phyloP scores from a whole-genome alignment of 2,113 vertebrate genomes.

The Aramus guarauna region DNA sequence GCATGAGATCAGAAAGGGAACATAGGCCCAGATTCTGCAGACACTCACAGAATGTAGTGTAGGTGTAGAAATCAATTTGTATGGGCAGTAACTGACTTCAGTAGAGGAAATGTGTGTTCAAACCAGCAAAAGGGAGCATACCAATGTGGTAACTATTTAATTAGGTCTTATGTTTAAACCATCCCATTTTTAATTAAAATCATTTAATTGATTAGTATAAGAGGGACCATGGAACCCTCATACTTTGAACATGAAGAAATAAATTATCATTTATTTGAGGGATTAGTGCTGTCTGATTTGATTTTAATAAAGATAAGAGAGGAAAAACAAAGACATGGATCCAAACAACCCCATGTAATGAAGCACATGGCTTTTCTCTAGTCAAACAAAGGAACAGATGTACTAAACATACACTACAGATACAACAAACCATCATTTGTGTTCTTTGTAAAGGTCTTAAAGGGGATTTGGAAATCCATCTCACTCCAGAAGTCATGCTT shows the following conservation, averaged over 20 bases:
- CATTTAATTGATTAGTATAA: slow-evolving; percentile 65
- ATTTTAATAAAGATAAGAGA: slow-evolving; percentile 76
- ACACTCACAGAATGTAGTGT: slow-evolving; percentile 5
- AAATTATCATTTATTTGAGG: slow-evolving; percentile 68
- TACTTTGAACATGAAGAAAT: slow-evolving; percentile 67
- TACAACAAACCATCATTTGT: slow-evolving; percentile 44
- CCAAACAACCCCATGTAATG: slow-evolving; percentile 38
- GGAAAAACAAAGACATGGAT: slow-evolving; percentile 63
- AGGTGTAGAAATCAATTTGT: slow-evolving; percentile 49
- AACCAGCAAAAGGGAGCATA: background rate
- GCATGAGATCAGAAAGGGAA: slow-evolving; percentile 36
- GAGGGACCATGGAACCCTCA: slow-evolving; percentile 48
- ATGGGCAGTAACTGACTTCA: slow-evolving; percentile 1
- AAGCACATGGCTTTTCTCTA: slow-evolving; percentile 21
- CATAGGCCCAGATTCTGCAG: slow-evolving; percentile 30
- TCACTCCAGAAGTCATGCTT: background rate
- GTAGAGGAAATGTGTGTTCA: slow-evolving; percentile 4
- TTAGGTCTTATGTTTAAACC: slow-evolving; percentile 52
- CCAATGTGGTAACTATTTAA: slow-evolving; percentile 49
- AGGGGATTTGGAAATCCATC: slow-evolving; percentile 55
- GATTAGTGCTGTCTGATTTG: slow-evolving; percentile 68
- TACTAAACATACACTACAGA: slow-evolving; percentile 57
- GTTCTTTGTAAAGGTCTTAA: slow-evolving; percentile 34
- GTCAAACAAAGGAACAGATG: slow-evolving; percentile 54
- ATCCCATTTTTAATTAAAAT: slow-evolving; percentile 76